phyloP scores from a whole-genome alignment of 2,113 vertebrate genomes.

The Grammomys dolichurus region DNA sequence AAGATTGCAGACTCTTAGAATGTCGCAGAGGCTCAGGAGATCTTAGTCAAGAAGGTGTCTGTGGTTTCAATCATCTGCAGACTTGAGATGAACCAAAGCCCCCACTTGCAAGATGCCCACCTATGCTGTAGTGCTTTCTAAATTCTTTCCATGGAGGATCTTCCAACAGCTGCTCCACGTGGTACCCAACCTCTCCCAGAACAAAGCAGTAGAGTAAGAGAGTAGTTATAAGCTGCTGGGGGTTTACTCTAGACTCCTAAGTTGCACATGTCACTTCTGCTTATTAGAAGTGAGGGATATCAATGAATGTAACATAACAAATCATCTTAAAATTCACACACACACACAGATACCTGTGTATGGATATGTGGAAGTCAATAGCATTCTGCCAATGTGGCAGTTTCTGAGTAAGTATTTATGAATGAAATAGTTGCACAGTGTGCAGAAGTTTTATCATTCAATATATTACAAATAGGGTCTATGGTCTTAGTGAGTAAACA shows the following conservation, averaged over 20 bases:
- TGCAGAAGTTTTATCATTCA: background rate
- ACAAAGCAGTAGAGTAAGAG: background rate
- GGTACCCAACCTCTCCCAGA: background rate
- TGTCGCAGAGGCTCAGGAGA: background rate
- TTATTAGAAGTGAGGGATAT: background rate
- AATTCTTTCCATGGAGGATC: background rate
- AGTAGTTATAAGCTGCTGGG: no score
- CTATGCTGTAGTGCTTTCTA: fast-evolving
- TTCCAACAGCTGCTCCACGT: background rate
- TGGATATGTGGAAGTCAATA: background rate
- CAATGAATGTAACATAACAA: background rate
- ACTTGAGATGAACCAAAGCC: no score
- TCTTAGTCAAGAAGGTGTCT: background rate
- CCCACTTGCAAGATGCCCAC: background rate
- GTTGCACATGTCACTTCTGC: background rate
- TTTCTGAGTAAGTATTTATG: background rate
- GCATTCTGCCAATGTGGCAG: no score
- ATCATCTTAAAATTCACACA: background rate
- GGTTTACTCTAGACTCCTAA: background rate
- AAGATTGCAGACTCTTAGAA: background rate
- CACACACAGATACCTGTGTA: background rate
- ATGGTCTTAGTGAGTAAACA: background rate
- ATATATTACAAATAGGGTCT: background rate
- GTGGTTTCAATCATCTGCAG: background rate
- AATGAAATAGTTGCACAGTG: background rate